phyloP scores from a whole-genome alignment of 2,888 invertebrate species.

The Gnatocerus cornutus region DNA sequence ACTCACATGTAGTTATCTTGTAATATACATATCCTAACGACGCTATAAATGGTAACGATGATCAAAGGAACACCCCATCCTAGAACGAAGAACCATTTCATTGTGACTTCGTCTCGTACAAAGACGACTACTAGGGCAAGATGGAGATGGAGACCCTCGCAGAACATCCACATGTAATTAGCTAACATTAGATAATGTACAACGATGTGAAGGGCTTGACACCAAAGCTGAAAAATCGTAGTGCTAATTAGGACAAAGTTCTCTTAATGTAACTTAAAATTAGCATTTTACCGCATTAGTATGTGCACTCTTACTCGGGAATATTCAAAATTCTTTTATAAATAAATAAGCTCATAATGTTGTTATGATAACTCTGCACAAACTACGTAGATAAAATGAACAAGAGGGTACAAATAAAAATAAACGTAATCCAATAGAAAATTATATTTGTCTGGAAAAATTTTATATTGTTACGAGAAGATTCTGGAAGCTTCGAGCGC shows the following conservation, averaged over 20 bases:
- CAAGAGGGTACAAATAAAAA: background rate
- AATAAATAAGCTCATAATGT: too few relatives aligned
- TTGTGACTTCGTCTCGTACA: conserved; percentile 80
- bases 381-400: too few relatives aligned
- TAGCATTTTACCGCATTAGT: too few relatives aligned
- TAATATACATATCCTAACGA: conserved; percentile 69
- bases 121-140: conserved; percentile 85
- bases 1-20: conserved; percentile 76
- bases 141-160: conserved; percentile 84
- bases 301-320: too few relatives aligned
- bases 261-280: too few relatives aligned
- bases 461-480: too few relatives aligned
- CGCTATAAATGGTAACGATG: conserved; percentile 72
- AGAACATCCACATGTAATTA: conserved; percentile 91
- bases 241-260: background rate
- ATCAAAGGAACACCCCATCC: conserved; percentile 80
- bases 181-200: conserved; percentile 84
- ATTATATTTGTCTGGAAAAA: too few relatives aligned
- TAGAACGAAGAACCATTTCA: conserved; percentile 79
- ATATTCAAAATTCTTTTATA: too few relatives aligned
- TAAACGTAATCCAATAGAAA: too few relatives aligned
- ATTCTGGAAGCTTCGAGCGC: too few relatives aligned
- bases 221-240: conserved; percentile 76
- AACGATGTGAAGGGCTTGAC: conserved; percentile 78
- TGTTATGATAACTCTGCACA: too few relatives aligned